phyloP scores from a whole-genome alignment of 2,888 invertebrate species.

The Lycaena phlaeas region DNA sequence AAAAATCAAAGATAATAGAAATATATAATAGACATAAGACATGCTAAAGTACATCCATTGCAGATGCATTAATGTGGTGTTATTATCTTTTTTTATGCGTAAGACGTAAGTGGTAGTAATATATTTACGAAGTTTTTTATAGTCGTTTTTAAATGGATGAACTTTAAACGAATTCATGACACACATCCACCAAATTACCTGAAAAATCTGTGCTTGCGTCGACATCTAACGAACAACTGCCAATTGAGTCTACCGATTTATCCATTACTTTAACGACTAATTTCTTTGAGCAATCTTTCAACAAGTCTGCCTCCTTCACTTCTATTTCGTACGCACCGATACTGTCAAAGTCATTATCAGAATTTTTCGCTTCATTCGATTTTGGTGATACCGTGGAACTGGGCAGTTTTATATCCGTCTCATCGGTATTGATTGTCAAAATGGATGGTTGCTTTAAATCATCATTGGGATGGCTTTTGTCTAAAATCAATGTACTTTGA shows the following conservation, averaged over 20 bases:
- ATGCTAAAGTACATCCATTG: neutral
- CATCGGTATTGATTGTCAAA: conserved; percentile 57
- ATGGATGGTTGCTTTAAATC: conserved; percentile 46
- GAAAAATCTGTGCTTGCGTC: conserved; percentile 83
- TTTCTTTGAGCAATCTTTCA: conserved; percentile 44
- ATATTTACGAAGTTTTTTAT: too few species aligned
- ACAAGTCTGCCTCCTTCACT: conserved; percentile 56
- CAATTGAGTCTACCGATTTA: conserved; percentile 87
- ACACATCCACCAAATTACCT: conserved; percentile 68
- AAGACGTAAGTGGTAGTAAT: too few species aligned
- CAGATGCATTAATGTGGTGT: too few species aligned
- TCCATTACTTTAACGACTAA: conserved; percentile 76
- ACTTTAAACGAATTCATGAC: conserved; percentile 21
- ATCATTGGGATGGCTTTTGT: conserved; percentile 40
- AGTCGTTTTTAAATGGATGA: conserved; percentile 10
- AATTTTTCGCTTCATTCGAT: conserved; percentile 33
- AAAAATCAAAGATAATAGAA: too few species aligned
- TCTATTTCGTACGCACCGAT: conserved; percentile 63
- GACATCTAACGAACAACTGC: conserved; percentile 89
- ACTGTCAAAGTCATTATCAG: conserved; percentile 50
- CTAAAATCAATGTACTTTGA: conserved; percentile 62
- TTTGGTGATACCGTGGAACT: conserved; percentile 62
- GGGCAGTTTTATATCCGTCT: conserved; percentile 58
- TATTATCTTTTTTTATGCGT: too few species aligned
- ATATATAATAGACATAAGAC: neutral